These are phyloP conservation scores for Chromis chromis DNA, from an alignment of 2,797 vertebrate genomes.

Conservation along the genomic window DNA sequence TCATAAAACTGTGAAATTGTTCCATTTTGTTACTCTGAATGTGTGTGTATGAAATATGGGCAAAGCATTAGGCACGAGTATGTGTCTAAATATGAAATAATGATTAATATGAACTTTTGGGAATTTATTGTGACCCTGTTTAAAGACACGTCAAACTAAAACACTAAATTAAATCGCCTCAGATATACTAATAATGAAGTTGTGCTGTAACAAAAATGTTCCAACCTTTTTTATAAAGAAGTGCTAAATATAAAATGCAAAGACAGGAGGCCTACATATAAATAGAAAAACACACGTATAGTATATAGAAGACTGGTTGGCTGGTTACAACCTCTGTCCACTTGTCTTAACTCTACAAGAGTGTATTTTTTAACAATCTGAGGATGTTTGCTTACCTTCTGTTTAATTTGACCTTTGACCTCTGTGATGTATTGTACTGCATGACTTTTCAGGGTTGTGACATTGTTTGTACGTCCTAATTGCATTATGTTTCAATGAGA, in stretches of 20 bases:
- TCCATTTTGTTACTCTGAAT: conserved; percentile 7
- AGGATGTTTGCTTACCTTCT: neutral
- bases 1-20: conserved; percentile 66
- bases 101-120: neutral
- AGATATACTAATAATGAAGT: neutral
- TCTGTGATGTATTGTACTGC: neutral
- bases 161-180: conserved; percentile 37
- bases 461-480: neutral
- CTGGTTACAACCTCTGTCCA: conserved; percentile 77
- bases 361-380: conserved; percentile 25
- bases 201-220: neutral
- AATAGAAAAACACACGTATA: neutral
- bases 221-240: neutral
- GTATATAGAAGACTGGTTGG: conserved; percentile 59
- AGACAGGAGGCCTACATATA: too few relatives aligned
- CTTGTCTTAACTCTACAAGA: conserved; percentile 11
- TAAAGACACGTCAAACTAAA: conserved; percentile 20
- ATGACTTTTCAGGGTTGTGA: neutral
- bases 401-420: conserved; percentile 6
- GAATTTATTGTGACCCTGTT: neutral
- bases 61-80: neutral
- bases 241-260: neutral
- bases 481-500: neutral
- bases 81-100: conserved; percentile 19
- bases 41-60: conserved; percentile 3